Evolutionary conservation across 2,888 invertebrate species (phyloP).

Genomic region (Prosopocoilus inquinatus): DNA sequence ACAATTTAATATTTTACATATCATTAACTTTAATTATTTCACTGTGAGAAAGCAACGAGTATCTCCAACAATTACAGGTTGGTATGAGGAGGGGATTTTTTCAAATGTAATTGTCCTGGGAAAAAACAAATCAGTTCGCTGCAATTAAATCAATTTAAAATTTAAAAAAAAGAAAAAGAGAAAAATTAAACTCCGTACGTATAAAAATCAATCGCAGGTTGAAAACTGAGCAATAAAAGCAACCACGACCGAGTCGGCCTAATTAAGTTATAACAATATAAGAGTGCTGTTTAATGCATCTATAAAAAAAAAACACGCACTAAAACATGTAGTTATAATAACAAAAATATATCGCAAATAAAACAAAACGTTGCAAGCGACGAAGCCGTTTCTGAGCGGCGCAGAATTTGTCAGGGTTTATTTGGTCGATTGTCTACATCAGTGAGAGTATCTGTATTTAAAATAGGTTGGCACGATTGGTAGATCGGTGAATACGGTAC

Average conservation of each 20-base stretch:
- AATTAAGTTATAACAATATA: conserved; percentile 51
- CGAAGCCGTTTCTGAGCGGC: conserved; percentile 14
- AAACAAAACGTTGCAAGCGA: conserved; percentile 32
- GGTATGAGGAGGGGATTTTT: too few relatives aligned
- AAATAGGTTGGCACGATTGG: conserved; percentile 25
- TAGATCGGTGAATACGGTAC: conserved; percentile 19
- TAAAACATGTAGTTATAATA: conserved; percentile 46
- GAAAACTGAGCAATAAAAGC: not conserved
- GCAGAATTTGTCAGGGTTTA: not conserved
- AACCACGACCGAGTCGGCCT: conserved; percentile 5
- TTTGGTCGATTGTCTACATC: conserved; percentile 22
- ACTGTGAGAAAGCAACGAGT: too few relatives aligned
- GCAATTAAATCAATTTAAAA: conserved; percentile 25
- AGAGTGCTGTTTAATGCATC: conserved; percentile 46
- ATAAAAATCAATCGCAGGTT: not conserved
- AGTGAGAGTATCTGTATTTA: conserved; percentile 29
- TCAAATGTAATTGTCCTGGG: not conserved
- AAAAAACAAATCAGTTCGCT: conserved; percentile 3
- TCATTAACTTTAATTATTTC: too few relatives aligned
- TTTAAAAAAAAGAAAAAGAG: conserved; percentile 11
- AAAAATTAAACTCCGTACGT: not conserved
- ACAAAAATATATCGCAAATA: conserved; percentile 42
- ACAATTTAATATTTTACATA: too few relatives aligned
- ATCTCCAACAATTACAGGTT: too few relatives aligned
- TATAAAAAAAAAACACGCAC: conserved; percentile 49